phyloP scores from a whole-genome alignment of 1,140 invertebrate genomes.

The Pseudoatta argentina region DNA sequence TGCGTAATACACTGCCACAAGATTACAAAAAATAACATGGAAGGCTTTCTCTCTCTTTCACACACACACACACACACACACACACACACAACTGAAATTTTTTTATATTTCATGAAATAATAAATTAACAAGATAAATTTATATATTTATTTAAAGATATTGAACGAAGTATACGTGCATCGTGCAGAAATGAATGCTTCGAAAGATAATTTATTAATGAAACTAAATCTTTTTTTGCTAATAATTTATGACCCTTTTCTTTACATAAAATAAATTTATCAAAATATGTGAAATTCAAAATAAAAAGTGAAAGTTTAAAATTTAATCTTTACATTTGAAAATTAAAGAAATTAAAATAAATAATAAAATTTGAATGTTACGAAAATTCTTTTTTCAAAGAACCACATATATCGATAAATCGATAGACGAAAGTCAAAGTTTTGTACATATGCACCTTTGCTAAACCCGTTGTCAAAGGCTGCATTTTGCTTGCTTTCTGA shows the following conservation, averaged over 20 bases:
- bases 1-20: constrained; percentile 74
- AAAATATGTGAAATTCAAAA: not conserved
- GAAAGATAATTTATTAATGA: not conserved
- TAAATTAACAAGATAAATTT: constrained; percentile 7
- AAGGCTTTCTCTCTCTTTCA: not conserved
- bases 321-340: not conserved
- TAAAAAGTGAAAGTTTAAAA: not conserved
- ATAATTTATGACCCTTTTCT: not conserved
- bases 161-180: not conserved
- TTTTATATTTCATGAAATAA: constrained; percentile 22
- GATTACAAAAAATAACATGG: constrained; percentile 42
- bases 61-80: not conserved
- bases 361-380: constrained; percentile 16
- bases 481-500: constrained; percentile 64
- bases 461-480: constrained; percentile 52
- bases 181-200: constrained; percentile 1
- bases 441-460: constrained; percentile 68
- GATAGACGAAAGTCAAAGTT: constrained; percentile 61
- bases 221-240: not conserved
- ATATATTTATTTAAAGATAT: constrained; percentile 13
- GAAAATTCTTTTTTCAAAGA: constrained; percentile 10
- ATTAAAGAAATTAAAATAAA: not conserved
- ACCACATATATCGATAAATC: constrained; percentile 2
- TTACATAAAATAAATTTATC: not conserved
- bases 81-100: not conserved